Conservation (phyloP, 1,140 invertebrate species). For the Ectropis grisescens region DNA sequence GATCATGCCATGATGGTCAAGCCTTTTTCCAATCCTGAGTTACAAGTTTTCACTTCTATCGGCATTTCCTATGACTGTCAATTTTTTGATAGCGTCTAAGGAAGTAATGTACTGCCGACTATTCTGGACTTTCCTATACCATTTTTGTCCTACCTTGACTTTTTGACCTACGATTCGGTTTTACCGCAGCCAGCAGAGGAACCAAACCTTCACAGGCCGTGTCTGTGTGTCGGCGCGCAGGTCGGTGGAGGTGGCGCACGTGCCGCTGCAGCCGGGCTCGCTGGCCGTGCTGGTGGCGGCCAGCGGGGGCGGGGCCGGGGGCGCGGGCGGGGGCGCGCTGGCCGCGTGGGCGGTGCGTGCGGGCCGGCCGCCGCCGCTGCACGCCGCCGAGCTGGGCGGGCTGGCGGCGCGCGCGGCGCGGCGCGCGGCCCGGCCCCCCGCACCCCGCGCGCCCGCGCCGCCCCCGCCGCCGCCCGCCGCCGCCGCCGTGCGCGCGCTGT, state of each 20-base stretch:
- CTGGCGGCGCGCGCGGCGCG: slow-evolving; percentile 17
- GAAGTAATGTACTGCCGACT: slow-evolving; percentile 8
- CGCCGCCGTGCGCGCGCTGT: too few relatives aligned
- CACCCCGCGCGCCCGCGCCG: slow-evolving; percentile 20
- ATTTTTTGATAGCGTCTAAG: not conserved
- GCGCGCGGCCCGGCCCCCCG: too few relatives aligned
- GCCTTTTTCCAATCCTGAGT: too few relatives aligned
- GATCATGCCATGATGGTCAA: too few relatives aligned
- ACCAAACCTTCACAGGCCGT: not conserved
- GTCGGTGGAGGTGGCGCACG: not conserved
- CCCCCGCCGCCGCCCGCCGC: slow-evolving; percentile 9
- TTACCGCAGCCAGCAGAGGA: not conserved
- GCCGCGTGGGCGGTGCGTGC: slow-evolving; percentile 15
- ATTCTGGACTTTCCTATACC: too few relatives aligned
- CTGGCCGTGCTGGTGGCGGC: slow-evolving; percentile 16
- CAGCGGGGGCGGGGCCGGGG: slow-evolving; percentile 16
- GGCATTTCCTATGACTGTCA: too few relatives aligned
- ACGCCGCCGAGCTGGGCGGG: slow-evolving; percentile 13
- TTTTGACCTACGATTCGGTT: too few relatives aligned
- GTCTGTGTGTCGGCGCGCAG: slow-evolving; percentile 10
- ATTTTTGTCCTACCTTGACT: too few relatives aligned
- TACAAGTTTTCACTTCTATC: too few relatives aligned
- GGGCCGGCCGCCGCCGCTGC: slow-evolving; percentile 14
- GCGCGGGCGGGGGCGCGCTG: slow-evolving; percentile 15
- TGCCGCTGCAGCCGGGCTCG: not conserved